phyloP scores from a whole-genome alignment of 2,888 invertebrate species.

The Papilio protenor region DNA sequence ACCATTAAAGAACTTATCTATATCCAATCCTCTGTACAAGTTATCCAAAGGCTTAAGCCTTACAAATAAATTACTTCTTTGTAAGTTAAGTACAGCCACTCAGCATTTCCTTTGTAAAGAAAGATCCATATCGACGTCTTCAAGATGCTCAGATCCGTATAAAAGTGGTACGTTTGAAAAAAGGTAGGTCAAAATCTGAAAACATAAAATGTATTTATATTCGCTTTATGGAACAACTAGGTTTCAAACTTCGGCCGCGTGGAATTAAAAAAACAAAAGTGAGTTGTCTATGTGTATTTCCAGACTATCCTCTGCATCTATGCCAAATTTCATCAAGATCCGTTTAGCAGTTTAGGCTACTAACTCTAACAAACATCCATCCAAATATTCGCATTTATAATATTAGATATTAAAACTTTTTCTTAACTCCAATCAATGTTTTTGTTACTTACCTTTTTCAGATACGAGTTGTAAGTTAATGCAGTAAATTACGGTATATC shows the following conservation, averaged over 20 bases:
- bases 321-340: too few species aligned
- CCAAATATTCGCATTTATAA: too few species aligned
- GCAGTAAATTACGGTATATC: slow-evolving; percentile 20
- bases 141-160: slow-evolving; percentile 2
- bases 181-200: background rate
- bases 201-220: background rate
- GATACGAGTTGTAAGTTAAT: background rate
- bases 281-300: too few species aligned
- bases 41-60: slow-evolving; percentile 10
- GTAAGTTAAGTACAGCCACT: slow-evolving; percentile 13
- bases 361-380: too few species aligned
- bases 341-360: too few species aligned
- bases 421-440: background rate
- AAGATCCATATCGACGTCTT: slow-evolving; percentile 25
- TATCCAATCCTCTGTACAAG: background rate
- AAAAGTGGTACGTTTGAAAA: background rate
- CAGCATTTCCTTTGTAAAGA: slow-evolving; percentile 14
- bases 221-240: too few species aligned
- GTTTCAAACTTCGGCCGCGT: too few species aligned
- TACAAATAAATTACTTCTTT: slow-evolving; percentile 13
- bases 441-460: background rate
- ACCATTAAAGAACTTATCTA: background rate
- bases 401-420: background rate
- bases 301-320: too few species aligned
- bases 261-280: too few species aligned